phyloP scores from a whole-genome alignment of 2,113 vertebrate genomes.

The Phyllopteryx taeniolatus region DNA sequence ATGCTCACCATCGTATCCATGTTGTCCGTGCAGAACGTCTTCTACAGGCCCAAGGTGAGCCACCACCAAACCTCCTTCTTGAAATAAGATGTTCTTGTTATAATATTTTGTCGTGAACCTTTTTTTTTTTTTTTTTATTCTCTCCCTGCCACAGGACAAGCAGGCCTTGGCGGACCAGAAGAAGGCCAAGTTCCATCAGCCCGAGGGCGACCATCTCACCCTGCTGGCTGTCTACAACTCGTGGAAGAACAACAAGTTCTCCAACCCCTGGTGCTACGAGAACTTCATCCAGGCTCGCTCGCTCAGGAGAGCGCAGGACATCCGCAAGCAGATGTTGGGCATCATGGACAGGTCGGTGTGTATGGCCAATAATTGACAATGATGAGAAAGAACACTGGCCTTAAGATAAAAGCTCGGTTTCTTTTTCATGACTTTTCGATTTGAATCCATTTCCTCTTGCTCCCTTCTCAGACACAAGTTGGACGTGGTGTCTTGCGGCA shows the following conservation, averaged over 20 bases:
- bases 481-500: slow-evolving; percentile 96
- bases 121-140: background rate
- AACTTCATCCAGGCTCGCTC: slow-evolving; percentile 98
- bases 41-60: slow-evolving; percentile 92
- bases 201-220: slow-evolving; percentile 95
- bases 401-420: too few species aligned
- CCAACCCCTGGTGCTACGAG: slow-evolving; percentile 98
- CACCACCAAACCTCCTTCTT: background rate
- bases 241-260: slow-evolving; percentile 99
- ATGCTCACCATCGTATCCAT: slow-evolving; percentile 98
- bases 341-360: slow-evolving; percentile 91
- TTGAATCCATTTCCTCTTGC: too few species aligned
- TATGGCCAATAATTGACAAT: too few species aligned
- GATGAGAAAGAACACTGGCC: too few species aligned
- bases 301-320: slow-evolving; percentile 90
- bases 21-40: slow-evolving; percentile 88
- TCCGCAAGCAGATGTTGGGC: slow-evolving; percentile 98
- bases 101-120: background rate
- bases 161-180: slow-evolving; percentile 97
- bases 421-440: too few species aligned
- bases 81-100: background rate
- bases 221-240: slow-evolving; percentile 98
- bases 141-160: slow-evolving; percentile 80
- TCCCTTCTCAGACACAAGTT: slow-evolving; percentile 84
- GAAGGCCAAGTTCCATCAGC: slow-evolving; percentile 98